Conservation (phyloP, 1,140 invertebrate species). For the Telenomus remus region DNA sequence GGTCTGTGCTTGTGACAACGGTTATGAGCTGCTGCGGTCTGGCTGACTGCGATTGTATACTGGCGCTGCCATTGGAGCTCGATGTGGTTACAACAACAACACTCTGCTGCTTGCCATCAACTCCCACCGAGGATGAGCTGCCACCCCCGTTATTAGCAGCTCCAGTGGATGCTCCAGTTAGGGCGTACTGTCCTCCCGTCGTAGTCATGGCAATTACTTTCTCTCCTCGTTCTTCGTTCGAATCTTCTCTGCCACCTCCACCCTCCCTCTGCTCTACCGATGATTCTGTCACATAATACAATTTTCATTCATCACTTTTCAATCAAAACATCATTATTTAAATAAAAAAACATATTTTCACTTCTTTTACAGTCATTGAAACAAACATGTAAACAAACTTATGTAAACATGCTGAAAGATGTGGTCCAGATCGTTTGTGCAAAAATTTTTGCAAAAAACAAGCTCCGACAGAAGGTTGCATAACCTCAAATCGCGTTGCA, state of each 20-base stretch:
- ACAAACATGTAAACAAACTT: no score
- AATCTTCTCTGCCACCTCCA: constrained; percentile 61
- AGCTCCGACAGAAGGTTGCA: no score
- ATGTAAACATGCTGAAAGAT: no score
- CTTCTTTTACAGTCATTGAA: no score
- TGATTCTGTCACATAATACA: constrained; percentile 63
- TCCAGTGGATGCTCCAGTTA: constrained; percentile 72
- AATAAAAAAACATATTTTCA: no score
- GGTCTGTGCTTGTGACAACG: constrained; percentile 71
- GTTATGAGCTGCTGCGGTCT: constrained; percentile 73
- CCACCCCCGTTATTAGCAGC: constrained; percentile 69
- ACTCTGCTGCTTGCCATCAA: constrained; percentile 70
- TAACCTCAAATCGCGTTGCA: no score
- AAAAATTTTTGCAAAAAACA: no score
- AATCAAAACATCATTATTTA: no score
- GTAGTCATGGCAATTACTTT: constrained; percentile 75
- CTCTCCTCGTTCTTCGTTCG: constrained; percentile 67
- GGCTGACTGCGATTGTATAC: constrained; percentile 67
- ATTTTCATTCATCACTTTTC: no score
- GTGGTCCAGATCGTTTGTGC: no score
- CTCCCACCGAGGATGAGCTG: constrained; percentile 67
- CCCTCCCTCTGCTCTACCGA: constrained; percentile 66
- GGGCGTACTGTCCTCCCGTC: constrained; percentile 74
- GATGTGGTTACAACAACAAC: constrained; percentile 73
- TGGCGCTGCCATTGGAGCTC: constrained; percentile 69